Evolutionary conservation across 2,113 vertebrate genomes (phyloP), one percentile per base, ranked within the genome.

Genomic region (Garra rufa): DNA sequence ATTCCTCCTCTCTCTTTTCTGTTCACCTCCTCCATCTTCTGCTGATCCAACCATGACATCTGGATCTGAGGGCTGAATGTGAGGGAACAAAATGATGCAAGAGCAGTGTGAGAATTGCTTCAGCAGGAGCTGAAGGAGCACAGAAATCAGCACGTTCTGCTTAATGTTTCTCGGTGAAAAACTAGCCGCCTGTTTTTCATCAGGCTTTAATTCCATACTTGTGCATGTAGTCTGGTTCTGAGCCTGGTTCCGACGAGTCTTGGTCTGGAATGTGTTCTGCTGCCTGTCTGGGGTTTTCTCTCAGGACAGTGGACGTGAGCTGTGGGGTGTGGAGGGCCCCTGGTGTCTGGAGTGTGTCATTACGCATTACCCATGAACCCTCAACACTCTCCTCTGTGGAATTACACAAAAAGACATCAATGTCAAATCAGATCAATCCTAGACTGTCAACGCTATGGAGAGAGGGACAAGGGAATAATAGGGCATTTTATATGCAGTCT

Each of bases 31-130:
- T 99, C 98, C 92, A 99, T 95, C 93, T 99, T 99, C 91, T 99
- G 98, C 91, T 99, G 98, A 88, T 97, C 95, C 90, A 99, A 93
- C 98, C 98, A 99, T 28, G 98, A 98, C 94, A 99, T 99, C 95
- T 99, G 98, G 96, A 99, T 99, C 96, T 99, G 98, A 88, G 97
- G 96, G 94, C 98, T 99, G 61, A 61, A n/a, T 43, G 26, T 63
- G 13, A 55, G n/a, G 50, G 41, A 46, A 69, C 28, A 44, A 50
- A 19, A 17, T 21, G 6, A 8, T 63, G 50, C 3, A 26, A 75
- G 41, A 46, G 24, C 43, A 44, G 24, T 5, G 57, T 9, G 50
- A 43, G 19, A 34, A 15, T 34, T 44, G 34, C 69, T 71, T 71
- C 41, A 71, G 69, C 38, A 1, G 21, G 38, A 71, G 69, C 38